A percentile compares a stretch with the other conserved stretches of the same genome.
Conservation (phyloP, 2,113 vertebrate genomes). For the Hippocampus zosterae region DNA sequence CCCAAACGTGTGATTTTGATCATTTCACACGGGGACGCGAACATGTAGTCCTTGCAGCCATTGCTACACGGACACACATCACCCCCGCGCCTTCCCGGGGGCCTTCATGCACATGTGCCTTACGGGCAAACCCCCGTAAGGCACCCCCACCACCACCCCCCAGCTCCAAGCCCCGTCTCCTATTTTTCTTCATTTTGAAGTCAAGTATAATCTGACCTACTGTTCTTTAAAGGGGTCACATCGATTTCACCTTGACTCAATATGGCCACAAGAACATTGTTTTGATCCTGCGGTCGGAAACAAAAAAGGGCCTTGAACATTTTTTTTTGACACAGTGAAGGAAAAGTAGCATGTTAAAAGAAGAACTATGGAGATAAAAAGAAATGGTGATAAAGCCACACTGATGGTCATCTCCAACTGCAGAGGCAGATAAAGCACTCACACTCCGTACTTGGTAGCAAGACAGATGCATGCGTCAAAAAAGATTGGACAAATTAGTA, state of each 20-base stretch:
- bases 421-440: background rate
- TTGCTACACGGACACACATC: background rate
- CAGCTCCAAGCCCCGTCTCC: too few relatives aligned
- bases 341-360: background rate
- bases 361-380: background rate
- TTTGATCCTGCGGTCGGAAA: background rate
- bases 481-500: too few relatives aligned
- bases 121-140: background rate
- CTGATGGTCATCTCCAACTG: background rate
- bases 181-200: background rate
- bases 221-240: conserved; percentile 6
- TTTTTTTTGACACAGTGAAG: background rate
- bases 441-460: too few relatives aligned
- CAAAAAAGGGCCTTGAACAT: background rate
- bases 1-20: background rate
- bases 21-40: background rate
- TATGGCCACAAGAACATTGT: background rate
- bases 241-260: background rate
- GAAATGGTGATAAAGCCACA: background rate
- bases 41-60: background rate
- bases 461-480: too few relatives aligned
- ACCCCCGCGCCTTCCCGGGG: background rate
- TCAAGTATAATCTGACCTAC: conserved; percentile 7
- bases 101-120: background rate
- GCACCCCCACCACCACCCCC: too few relatives aligned